Evolutionary conservation across 2,797 vertebrate genomes (phyloP), one percentile per base, ranked within the genome.

Genomic region (Danio jaintianensis): DNA sequence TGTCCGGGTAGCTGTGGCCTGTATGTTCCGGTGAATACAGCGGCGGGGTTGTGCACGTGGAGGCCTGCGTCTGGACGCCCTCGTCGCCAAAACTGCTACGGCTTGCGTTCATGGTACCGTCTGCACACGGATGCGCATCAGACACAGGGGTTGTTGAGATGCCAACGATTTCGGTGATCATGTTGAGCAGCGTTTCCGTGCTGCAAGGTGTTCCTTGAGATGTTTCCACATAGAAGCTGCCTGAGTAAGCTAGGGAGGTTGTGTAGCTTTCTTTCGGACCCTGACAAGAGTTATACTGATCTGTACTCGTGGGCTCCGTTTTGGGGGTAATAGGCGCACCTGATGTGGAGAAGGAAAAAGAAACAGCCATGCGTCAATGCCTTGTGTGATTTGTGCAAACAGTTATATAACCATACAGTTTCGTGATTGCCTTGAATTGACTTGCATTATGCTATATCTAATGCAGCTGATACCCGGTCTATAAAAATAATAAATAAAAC

Each of bases 191-290:
- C 43, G 97, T 96, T 86, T 99, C 97, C 64, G 96, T 97, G 90
- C 96, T 97, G 92, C 96, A 97, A 66, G 95, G 93, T 80, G 95
- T 95, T 89, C 98, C 97, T 36, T 96, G 96, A 66, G 95, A 94
- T 0, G 97, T 95, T 89, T 98, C 97, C 82, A 99, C 96, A 91
- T 98, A 98, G 93, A 99, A 98, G 90, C 97, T 98, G 90, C 98
- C 97, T 0, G 96, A 97, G 94, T 98, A 98, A 90, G 96, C 95
- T 91, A 98, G 94, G 15, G 97, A 93, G 20, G 97, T 91, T 83
- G 90, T 89, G 90, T 92, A 92, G 85, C 90, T 88, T 85, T 93
- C 92, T 92, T 94, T 94, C 55, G 93, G 91, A 78, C 92, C 92
- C 88, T 94, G 92, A 85, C 94, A 94, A 18, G 93, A 91, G 86